Evolutionary conservation across 2,797 vertebrate species (phyloP).

Genomic region (Tokudaia tokunoshimensis): DNA sequence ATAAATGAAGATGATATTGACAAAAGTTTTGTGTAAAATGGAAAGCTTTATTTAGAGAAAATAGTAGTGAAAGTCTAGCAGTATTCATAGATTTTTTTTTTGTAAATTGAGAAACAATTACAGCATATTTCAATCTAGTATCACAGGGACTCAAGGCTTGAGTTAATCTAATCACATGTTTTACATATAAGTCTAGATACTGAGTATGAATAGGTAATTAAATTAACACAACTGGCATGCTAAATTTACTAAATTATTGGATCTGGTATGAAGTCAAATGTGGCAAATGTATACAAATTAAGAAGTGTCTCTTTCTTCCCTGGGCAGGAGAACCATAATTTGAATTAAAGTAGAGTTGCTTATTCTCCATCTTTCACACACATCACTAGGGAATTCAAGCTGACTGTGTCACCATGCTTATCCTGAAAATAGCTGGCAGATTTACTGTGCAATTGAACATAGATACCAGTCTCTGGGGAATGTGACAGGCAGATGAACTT

Average conservation of each 20-base stretch:
- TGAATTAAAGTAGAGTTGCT: not conserved
- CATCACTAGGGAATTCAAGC: slow-evolving; percentile 35
- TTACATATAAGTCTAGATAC: not conserved
- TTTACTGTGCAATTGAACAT: slow-evolving; percentile 42
- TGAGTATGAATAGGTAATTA: not conserved
- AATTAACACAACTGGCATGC: not conserved
- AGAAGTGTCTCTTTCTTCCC: not conserved
- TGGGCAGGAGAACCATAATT: not conserved
- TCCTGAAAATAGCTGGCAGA: slow-evolving; percentile 59
- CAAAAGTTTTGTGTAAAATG: not conserved
- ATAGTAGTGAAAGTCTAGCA: not conserved
- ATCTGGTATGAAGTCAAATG: not conserved
- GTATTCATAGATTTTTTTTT: not conserved
- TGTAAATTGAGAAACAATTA: not conserved
- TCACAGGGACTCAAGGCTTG: not conserved
- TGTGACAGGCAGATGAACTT: slow-evolving; percentile 67
- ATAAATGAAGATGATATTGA: not conserved
- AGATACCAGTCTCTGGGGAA: slow-evolving; percentile 58
- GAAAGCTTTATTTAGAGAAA: not conserved
- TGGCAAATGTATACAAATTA: not conserved
- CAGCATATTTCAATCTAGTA: not conserved
- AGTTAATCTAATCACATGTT: not conserved
- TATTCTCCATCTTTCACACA: not conserved
- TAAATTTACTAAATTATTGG: not conserved
- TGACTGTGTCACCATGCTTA: not conserved